Evolutionary conservation across 2,888 invertebrate species (phyloP).

Genomic region (Trachelus troglodyta): DNA sequence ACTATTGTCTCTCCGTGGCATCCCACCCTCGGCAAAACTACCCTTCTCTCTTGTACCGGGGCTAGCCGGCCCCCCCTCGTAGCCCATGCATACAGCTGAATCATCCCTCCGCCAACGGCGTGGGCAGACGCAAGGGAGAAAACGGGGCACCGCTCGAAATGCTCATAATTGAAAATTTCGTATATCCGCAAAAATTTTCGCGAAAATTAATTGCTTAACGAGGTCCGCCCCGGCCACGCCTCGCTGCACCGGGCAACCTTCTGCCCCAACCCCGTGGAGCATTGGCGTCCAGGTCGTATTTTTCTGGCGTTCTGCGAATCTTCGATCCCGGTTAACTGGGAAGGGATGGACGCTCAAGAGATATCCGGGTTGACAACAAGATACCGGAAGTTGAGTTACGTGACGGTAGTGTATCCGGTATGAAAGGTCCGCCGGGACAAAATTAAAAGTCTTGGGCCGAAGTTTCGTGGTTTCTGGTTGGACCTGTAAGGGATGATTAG

Average conservation of each 20-base stretch:
- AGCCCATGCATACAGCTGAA: neutral
- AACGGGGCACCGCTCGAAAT: conserved; percentile 27
- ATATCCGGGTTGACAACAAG: neutral
- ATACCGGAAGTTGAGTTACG: neutral
- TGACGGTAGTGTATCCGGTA: neutral
- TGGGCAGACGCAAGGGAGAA: conserved; percentile 4
- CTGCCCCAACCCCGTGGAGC: neutral
- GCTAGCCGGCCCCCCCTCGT: neutral
- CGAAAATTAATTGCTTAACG: conserved; percentile 8
- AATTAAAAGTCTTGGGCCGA: neutral
- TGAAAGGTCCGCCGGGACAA: too few relatives aligned
- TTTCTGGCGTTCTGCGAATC: too few relatives aligned
- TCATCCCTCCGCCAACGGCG: conserved; percentile 13
- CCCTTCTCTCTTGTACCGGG: conserved; percentile 4
- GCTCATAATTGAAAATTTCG: conserved; percentile 47
- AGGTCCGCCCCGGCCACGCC: neutral
- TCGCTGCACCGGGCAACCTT: neutral
- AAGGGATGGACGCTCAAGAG: neutral
- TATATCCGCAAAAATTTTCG: conserved; percentile 19
- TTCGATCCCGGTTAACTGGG: too few relatives aligned
- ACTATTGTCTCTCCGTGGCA: conserved; percentile 60
- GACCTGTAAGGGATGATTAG: neutral
- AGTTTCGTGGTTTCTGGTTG: neutral
- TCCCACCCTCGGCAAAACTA: conserved; percentile 19
- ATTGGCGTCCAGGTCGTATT: neutral